A percentile compares a stretch with the other conserved stretches of the same genome.
Evolutionary conservation across 2,888 invertebrate species (phyloP).

Genomic region (Coelinius sp.): DNA sequence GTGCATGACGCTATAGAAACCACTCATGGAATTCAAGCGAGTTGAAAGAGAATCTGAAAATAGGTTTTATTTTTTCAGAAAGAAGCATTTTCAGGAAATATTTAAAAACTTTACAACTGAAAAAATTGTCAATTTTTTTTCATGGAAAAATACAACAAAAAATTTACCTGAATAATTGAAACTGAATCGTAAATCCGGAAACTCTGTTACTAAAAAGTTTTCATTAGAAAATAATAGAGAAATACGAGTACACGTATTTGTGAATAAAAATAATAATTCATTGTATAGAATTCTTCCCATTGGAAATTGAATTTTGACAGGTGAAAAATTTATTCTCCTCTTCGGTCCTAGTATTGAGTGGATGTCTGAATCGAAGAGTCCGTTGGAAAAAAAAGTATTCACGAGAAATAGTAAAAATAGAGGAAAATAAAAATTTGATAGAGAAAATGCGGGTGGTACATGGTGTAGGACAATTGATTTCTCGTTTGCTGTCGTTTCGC

Average conservation of each 20-base stretch:
- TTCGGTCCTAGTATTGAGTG: neutral
- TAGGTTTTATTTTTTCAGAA: neutral
- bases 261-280: slow-evolving; percentile 13
- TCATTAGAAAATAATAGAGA: neutral
- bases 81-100: neutral
- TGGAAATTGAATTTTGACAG: slow-evolving; percentile 12
- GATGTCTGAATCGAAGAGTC: neutral
- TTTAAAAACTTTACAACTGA: neutral
- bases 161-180: too few species aligned
- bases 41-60: slow-evolving; percentile 16
- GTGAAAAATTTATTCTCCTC: neutral
- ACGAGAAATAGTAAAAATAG: neutral
- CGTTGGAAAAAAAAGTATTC: neutral
- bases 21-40: slow-evolving; percentile 8
- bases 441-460: neutral
- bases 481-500: slow-evolving; percentile 7
- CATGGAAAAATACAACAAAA: neutral
- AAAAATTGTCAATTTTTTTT: neutral
- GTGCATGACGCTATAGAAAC: neutral
- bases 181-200: too few species aligned
- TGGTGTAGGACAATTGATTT: slow-evolving; percentile 16
- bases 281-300: neutral
- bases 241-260: neutral
- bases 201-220: neutral
- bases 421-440: neutral